A percentile compares a stretch with the other conserved stretches of the same genome.
These are phyloP conservation scores for Siderastrea radians DNA, from an alignment of 92 coral and sea anemone species.

Conservation along the genomic window DNA sequence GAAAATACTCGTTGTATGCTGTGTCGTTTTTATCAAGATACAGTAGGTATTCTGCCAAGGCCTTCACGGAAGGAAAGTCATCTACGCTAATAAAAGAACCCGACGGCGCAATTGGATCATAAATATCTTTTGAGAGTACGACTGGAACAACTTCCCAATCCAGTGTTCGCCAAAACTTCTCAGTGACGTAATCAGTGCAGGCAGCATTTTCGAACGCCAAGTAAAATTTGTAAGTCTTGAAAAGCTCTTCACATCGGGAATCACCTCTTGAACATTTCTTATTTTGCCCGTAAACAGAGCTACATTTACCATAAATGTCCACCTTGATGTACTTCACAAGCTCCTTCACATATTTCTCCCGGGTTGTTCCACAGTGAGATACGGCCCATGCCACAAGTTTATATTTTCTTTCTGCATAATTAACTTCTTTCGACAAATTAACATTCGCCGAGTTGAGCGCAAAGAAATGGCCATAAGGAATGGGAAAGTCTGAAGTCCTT, in stretches of 20 bases:
- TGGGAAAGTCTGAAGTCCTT: conserved; percentile 10
- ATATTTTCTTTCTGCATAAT: conserved; percentile 12
- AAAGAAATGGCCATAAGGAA: conserved; percentile 17
- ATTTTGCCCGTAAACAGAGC: neutral
- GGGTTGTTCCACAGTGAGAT: conserved; percentile 10
- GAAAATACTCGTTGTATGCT: neutral
- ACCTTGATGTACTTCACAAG: conserved; percentile 9
- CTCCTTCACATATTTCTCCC: conserved; percentile 17
- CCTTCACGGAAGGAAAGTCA: conserved; percentile 58
- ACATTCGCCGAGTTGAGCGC: neutral
- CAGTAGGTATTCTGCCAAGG: conserved; percentile 53
- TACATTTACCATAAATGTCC: conserved; percentile 42
- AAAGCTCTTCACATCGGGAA: neutral
- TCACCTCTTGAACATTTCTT: neutral
- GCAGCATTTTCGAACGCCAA: conserved; percentile 69
- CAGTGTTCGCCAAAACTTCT: conserved; percentile 64
- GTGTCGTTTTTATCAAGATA: conserved; percentile 52
- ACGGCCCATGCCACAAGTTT: conserved; percentile 27
- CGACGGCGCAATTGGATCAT: conserved; percentile 34
- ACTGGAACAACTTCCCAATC: conserved; percentile 40
- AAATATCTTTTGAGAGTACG: conserved; percentile 55
- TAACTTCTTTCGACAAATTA: neutral
- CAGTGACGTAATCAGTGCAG: conserved; percentile 67
- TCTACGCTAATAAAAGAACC: conserved; percentile 49
- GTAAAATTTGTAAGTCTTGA: conserved; percentile 51